Conservation (phyloP, 53 echinoderm and acorn worm genomes). For the Holothuria leucospilota region DNA sequence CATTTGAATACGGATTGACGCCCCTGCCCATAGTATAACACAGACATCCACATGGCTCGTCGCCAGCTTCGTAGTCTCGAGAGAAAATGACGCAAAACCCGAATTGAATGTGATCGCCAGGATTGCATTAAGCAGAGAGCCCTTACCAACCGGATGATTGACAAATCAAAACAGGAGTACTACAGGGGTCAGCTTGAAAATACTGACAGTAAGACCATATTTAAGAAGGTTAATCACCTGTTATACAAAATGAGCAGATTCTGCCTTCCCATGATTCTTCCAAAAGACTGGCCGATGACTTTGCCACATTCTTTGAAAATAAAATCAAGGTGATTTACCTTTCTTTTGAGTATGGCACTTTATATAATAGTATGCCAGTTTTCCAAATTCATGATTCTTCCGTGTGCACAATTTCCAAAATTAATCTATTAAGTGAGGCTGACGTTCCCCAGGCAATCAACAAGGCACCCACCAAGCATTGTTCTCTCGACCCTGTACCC, state of each 20-base stretch:
- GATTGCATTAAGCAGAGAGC: not conserved
- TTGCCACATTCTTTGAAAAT: slow-evolving; percentile 11
- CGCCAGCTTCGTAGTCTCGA: not conserved
- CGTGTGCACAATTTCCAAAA: not conserved
- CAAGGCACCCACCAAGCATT: too few species aligned
- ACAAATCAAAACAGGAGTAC: slow-evolving; percentile 19
- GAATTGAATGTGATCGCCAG: not conserved
- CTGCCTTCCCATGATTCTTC: slow-evolving; percentile 8
- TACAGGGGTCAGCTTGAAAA: not conserved
- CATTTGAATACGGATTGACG: too few species aligned
- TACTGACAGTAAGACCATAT: slow-evolving; percentile 29
- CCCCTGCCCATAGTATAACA: too few species aligned
- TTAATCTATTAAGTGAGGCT: not conserved
- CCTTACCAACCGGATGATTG: not conserved
- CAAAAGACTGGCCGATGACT: not conserved
- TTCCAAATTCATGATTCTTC: not conserved
- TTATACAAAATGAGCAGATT: not conserved
- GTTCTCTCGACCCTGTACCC: too few species aligned
- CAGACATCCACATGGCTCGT: slow-evolving; percentile 4
- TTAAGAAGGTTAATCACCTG: slow-evolving; percentile 19
- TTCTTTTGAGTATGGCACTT: not conserved
- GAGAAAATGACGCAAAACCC: slow-evolving; percentile 7
- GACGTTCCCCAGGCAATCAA: too few species aligned
- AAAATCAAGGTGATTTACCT: slow-evolving; percentile 17
- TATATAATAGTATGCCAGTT: not conserved